phyloP scores from a whole-genome alignment of 2,888 invertebrate species.

The Himalopsyche anomala region DNA sequence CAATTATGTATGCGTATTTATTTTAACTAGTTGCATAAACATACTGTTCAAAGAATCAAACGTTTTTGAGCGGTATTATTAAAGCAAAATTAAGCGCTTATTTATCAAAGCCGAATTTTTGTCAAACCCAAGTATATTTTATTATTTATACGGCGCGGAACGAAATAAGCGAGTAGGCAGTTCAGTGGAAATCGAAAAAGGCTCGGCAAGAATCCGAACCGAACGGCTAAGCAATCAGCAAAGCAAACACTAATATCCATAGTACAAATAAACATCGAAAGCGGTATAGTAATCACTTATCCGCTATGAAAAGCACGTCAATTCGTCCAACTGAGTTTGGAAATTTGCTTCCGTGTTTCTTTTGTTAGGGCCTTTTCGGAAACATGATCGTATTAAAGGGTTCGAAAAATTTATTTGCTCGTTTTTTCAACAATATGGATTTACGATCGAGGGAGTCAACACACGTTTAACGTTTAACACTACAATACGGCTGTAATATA shows the following conservation, averaged over 20 bases:
- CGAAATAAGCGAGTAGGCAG: not conserved
- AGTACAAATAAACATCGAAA: conserved; percentile 59
- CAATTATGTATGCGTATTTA: too few relatives aligned
- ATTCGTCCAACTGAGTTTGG: conserved; percentile 13
- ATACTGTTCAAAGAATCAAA: too few relatives aligned
- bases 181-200: conserved; percentile 8
- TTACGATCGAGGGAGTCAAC: not conserved
- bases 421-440: conserved; percentile 24
- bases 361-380: conserved; percentile 8
- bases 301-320: conserved; percentile 52
- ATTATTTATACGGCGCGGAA: not conserved
- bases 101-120: conserved; percentile 4
- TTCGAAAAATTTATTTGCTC: conserved; percentile 7
- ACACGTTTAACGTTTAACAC: not conserved
- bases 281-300: conserved; percentile 54
- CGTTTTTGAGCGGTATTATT: not conserved
- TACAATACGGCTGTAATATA: too few relatives aligned
- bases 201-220: conserved; percentile 54
- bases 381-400: conserved; percentile 30
- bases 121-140: not conserved
- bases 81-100: not conserved
- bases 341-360: conserved; percentile 39
- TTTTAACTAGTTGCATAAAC: too few relatives aligned
- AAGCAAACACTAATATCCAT: conserved; percentile 59
- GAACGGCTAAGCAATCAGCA: conserved; percentile 56